Evolutionary conservation across 2,113 vertebrate genomes (phyloP).

Genomic region (Zingel zingel): DNA sequence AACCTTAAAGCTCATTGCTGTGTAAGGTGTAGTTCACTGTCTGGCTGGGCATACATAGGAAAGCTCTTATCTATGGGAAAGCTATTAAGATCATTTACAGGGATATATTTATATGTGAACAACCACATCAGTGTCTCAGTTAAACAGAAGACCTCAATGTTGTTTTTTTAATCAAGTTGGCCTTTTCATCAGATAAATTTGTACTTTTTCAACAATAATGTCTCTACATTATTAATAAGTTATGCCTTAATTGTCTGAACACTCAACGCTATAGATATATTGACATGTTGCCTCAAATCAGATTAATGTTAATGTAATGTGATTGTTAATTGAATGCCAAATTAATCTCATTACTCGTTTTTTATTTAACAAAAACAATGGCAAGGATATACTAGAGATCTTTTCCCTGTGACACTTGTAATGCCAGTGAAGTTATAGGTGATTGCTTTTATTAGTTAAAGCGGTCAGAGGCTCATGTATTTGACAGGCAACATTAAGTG

Average conservation of each 20-base stretch:
- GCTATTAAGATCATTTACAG: constrained; percentile 25
- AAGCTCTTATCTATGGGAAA: neutral
- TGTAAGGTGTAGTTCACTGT: constrained; percentile 56
- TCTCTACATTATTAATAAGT: neutral
- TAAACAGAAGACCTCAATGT: neutral
- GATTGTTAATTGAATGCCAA: neutral
- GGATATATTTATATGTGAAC: neutral
- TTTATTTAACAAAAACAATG: neutral
- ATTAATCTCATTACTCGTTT: neutral
- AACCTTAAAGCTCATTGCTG: constrained; percentile 25
- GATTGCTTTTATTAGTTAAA: constrained; percentile 23
- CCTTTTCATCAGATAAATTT: neutral
- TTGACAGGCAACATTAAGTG: constrained; percentile 29
- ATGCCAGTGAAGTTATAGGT: constrained; percentile 12
- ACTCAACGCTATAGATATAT: neutral
- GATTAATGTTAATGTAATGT: neutral
- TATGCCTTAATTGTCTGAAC: neutral
- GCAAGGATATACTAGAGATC: neutral
- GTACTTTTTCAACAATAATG: neutral
- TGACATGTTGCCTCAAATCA: neutral
- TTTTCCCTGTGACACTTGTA: neutral
- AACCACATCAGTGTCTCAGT: constrained; percentile 7
- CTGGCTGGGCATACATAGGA: constrained; percentile 13
- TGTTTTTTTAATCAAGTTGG: neutral
- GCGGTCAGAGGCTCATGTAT: constrained; percentile 7